Conservation (phyloP, 2,888 invertebrate species). For the Shargacucullia verbasci region DNA sequence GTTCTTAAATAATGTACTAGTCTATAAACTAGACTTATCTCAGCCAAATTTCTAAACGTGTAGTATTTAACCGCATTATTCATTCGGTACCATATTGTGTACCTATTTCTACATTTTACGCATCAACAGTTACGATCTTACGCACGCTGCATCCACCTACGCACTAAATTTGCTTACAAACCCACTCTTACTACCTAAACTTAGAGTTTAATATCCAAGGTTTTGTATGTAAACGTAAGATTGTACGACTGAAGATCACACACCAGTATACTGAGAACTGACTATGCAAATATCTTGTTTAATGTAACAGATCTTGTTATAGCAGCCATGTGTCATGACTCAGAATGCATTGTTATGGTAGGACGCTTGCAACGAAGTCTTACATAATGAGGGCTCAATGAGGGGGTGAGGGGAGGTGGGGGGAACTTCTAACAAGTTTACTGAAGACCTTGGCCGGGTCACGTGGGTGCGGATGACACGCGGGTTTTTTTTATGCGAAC, state of each 20-base stretch:
- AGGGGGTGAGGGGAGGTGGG: slow-evolving; percentile 22
- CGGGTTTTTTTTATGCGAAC: slow-evolving; percentile 34
- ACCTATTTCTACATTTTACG: slow-evolving; percentile 54
- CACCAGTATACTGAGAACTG: slow-evolving; percentile 19
- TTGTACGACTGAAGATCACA: slow-evolving; percentile 14
- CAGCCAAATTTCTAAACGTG: slow-evolving; percentile 11
- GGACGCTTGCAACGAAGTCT: slow-evolving; percentile 61
- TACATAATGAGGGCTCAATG: slow-evolving; percentile 61
- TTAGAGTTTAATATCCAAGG: slow-evolving; percentile 34
- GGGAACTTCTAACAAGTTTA: slow-evolving; percentile 62
- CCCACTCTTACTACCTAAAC: slow-evolving; percentile 9
- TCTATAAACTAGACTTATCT: slow-evolving; percentile 13
- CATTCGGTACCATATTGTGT: slow-evolving; percentile 38
- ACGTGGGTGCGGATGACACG: slow-evolving; percentile 46
- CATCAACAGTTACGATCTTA: slow-evolving; percentile 54
- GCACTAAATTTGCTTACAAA: slow-evolving; percentile 6
- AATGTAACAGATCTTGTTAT: slow-evolving; percentile 23
- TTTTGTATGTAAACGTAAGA: slow-evolving; percentile 11
- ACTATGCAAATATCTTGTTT: slow-evolving; percentile 11
- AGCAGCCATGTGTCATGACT: slow-evolving; percentile 43
- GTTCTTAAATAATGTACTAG: no score
- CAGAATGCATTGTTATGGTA: slow-evolving; percentile 62
- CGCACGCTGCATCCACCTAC: slow-evolving; percentile 55
- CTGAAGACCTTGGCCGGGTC: slow-evolving; percentile 59
- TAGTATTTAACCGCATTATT: slow-evolving; percentile 17